These are phyloP conservation scores for Patiria miniata DNA, from an alignment of 35 echinoderm and acorn worm species.

Conservation along the genomic window DNA sequence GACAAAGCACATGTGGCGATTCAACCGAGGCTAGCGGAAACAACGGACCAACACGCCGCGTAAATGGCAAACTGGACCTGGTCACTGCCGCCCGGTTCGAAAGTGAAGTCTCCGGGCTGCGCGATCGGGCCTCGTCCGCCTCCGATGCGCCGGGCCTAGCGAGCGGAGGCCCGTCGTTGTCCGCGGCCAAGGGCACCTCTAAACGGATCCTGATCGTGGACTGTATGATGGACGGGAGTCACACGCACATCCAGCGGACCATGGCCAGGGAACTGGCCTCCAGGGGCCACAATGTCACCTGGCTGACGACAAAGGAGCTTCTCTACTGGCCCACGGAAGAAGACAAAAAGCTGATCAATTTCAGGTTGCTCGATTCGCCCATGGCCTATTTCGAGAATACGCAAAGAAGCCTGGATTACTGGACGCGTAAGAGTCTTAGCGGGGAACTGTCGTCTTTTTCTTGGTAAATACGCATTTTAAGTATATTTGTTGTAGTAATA, in stretches of 20 bases:
- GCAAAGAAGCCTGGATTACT: neutral
- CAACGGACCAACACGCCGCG: neutral
- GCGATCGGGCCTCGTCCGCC: neutral
- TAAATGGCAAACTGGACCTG: neutral
- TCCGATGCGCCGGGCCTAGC: neutral
- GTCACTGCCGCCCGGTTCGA: conserved; percentile 1
- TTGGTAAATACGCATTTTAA: neutral
- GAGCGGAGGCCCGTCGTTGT: neutral
- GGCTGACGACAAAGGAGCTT: neutral
- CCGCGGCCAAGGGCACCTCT: neutral
- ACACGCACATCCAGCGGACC: conserved; percentile 25
- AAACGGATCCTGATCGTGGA: conserved; percentile 30
- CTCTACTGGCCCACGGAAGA: neutral
- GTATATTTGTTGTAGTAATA: too few relatives aligned
- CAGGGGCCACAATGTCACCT: conserved; percentile 27
- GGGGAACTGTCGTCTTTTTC: neutral
- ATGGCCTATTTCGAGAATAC: neutral
- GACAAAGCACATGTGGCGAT: too few relatives aligned
- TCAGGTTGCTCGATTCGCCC: neutral
- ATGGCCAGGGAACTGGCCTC: neutral
- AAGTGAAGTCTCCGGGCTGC: neutral
- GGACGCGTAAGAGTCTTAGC: neutral
- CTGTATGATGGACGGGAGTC: conserved; percentile 29
- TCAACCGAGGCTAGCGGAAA: too few relatives aligned
- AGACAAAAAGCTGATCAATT: neutral